phyloP scores from a whole-genome alignment of 2,797 vertebrate species.

The Urosaurus nigricauda region DNA sequence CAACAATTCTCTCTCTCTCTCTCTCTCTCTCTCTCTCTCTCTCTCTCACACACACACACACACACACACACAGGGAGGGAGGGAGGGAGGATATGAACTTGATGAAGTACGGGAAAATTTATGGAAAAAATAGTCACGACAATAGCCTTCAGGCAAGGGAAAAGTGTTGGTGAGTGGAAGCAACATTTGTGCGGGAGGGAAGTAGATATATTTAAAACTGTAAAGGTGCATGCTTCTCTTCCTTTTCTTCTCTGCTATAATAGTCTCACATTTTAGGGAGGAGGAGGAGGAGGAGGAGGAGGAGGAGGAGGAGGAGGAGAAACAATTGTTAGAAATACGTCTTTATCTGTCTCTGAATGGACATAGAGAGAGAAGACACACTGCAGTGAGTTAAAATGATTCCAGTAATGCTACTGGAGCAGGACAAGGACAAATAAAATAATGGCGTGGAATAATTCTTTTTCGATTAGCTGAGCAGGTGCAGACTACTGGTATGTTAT shows the following conservation, averaged over 20 bases:
- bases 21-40: background rate
- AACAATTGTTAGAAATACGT: background rate
- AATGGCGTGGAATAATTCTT: fast-evolving
- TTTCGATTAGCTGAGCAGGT: constrained; percentile 40
- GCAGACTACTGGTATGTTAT: background rate
- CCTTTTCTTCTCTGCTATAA: background rate
- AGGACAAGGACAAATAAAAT: constrained; percentile 9
- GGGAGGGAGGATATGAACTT: background rate
- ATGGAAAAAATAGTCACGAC: background rate
- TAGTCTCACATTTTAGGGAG: no score
- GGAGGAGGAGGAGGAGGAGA: no score
- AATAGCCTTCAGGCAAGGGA: constrained; percentile 19
- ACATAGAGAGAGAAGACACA: fast-evolving
- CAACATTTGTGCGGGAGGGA: fast-evolving
- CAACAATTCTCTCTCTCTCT: background rate
- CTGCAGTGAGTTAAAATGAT: constrained; percentile 18
- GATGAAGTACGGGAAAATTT: constrained; percentile 39
- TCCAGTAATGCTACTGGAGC: background rate
- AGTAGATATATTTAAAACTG: background rate
- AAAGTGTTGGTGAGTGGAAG: constrained; percentile 37
- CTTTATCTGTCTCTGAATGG: background rate
- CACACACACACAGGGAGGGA: background rate
- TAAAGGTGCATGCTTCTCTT: background rate
- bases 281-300: no score
- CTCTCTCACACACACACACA: background rate